Conservation (phyloP, 2,888 invertebrate species). For the Teleogryllus oceanicus region DNA sequence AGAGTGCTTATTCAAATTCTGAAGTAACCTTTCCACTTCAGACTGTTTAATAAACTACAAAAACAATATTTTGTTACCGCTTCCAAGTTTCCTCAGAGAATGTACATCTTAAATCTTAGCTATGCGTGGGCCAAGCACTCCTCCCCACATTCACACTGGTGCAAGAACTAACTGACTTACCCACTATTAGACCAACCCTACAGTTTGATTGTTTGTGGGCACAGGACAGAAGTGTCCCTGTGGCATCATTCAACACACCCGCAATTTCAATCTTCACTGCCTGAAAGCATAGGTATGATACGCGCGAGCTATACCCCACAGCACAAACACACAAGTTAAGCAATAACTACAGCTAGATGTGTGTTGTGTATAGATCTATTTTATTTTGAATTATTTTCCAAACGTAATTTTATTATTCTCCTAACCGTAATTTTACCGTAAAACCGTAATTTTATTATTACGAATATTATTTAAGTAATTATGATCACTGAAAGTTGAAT, state of each 20-base stretch:
- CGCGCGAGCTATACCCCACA: not conserved
- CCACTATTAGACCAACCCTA: constrained; percentile 77
- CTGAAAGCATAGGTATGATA: constrained; percentile 51
- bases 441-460: too few species aligned
- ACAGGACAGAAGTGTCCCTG: constrained; percentile 90
- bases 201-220: constrained; percentile 76
- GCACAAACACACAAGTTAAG: constrained; percentile 9
- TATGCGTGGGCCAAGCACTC: not conserved
- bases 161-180: constrained; percentile 55
- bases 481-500: too few species aligned
- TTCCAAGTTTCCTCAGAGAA: too few species aligned
- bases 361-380: not conserved
- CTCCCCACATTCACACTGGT: constrained; percentile 18
- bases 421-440: too few species aligned
- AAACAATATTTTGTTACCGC: too few species aligned
- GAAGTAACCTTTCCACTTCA: too few species aligned
- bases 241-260: constrained; percentile 91
- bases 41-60: too few species aligned
- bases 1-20: too few species aligned
- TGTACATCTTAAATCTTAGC: not conserved
- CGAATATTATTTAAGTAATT: too few species aligned
- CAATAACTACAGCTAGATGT: too few species aligned
- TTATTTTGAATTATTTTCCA: not conserved
- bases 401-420: too few species aligned
- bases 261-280: constrained; percentile 79